Conservation (phyloP, 1,140 invertebrate genomes). For the Hypothenemus hampei region DNA sequence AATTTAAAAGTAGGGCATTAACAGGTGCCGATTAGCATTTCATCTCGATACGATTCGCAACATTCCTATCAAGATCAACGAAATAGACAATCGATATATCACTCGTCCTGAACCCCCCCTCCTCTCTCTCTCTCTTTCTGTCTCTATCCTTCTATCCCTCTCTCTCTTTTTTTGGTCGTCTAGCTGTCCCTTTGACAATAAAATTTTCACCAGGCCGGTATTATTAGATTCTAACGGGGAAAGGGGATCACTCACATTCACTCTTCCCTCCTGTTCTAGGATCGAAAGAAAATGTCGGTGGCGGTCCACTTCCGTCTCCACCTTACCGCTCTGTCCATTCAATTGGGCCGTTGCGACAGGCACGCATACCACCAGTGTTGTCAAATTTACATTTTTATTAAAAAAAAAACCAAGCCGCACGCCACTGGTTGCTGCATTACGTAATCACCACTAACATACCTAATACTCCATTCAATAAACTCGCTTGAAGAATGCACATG, state of each 20-base stretch:
- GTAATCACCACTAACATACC: background rate
- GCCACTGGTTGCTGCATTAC: background rate
- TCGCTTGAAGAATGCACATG: background rate
- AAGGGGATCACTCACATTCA: too few relatives aligned
- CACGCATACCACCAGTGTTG: background rate
- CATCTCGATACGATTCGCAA: too few relatives aligned
- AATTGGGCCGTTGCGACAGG: background rate
- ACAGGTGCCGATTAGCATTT: too few relatives aligned
- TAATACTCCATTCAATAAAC: background rate
- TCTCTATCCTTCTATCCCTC: too few relatives aligned
- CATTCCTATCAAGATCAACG: too few relatives aligned
- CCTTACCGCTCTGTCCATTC: background rate
- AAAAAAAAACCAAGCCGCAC: background rate
- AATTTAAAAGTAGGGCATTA: constrained; percentile 8
- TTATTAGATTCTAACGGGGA: constrained; percentile 3
- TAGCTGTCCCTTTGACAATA: constrained; percentile 6
- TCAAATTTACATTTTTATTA: too few relatives aligned
- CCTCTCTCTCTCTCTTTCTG: too few relatives aligned
- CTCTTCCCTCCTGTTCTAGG: too few relatives aligned
- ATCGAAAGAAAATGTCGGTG: constrained; percentile 12
- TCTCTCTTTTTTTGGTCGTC: too few relatives aligned
- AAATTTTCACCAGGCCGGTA: constrained; percentile 10
- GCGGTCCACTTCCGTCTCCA: background rate
- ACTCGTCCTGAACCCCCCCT: too few relatives aligned
- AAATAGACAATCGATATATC: constrained; percentile 7